These are phyloP conservation scores for Helicoverpa assulta DNA, from an alignment of 2,888 invertebrate genomes.

Conservation along the genomic window DNA sequence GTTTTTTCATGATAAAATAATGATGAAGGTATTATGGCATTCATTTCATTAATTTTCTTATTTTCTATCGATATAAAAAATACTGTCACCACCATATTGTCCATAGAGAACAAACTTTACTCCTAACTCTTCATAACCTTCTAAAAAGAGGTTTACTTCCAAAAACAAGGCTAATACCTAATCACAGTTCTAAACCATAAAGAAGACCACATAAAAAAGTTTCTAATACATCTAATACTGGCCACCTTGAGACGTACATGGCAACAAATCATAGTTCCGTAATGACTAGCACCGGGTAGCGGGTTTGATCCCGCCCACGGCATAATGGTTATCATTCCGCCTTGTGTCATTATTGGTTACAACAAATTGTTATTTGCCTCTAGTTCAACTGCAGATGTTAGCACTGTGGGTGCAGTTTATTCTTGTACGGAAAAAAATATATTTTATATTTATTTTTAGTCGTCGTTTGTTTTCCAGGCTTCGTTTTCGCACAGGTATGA, in stretches of 20 bases:
- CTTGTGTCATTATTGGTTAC: slow-evolving; percentile 66
- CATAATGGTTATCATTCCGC: slow-evolving; percentile 70
- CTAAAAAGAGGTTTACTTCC: background rate
- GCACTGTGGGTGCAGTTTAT: slow-evolving; percentile 39
- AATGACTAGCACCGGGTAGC: slow-evolving; percentile 66
- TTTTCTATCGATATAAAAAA: no score
- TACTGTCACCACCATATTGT: no score
- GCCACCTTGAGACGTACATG: slow-evolving; percentile 56
- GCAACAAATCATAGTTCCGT: slow-evolving; percentile 62
- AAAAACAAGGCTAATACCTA: background rate
- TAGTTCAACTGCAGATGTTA: slow-evolving; percentile 48
- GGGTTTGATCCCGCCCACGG: slow-evolving; percentile 71
- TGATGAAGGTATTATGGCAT: no score
- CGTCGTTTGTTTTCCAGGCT: no score
- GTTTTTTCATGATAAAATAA: slow-evolving; percentile 25
- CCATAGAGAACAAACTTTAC: no score
- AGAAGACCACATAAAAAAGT: slow-evolving; percentile 24
- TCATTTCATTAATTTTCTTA: no score
- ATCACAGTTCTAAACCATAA: slow-evolving; percentile 12
- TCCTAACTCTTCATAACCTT: background rate
- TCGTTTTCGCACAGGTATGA: no score
- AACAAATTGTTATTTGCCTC: slow-evolving; percentile 64
- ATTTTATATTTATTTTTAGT: background rate
- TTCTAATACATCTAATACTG: slow-evolving; percentile 50
- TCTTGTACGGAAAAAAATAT: slow-evolving; percentile 1